These are phyloP conservation scores for Agrilus mali DNA, from an alignment of 2,888 invertebrate species.

Conservation along the genomic window DNA sequence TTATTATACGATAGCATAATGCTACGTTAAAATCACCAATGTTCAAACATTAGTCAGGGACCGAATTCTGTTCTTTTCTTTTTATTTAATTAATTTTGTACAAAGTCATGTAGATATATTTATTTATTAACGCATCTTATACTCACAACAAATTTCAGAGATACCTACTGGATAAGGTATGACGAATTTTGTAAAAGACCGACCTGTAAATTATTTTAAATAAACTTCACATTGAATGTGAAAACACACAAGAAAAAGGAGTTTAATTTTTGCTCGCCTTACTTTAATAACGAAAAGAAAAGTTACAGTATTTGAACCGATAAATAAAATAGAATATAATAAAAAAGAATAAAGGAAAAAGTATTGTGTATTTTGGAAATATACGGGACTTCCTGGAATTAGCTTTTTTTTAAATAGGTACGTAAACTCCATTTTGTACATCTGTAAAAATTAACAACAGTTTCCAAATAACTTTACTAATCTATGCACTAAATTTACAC, in stretches of 20 bases:
- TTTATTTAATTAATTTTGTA: slow-evolving; percentile 27
- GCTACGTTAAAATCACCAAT: slow-evolving; percentile 9
- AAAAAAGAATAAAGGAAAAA: slow-evolving; percentile 6
- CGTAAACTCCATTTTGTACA: slow-evolving; percentile 13
- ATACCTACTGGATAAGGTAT: slow-evolving; percentile 17
- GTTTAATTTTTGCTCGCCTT: too few species aligned
- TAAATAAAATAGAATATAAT: too few species aligned
- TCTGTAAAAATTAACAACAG: slow-evolving; percentile 16
- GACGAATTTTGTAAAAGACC: slow-evolving; percentile 15
- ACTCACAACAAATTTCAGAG: slow-evolving; percentile 35
- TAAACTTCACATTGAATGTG: slow-evolving; percentile 6
- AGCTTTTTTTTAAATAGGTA: slow-evolving; percentile 13
- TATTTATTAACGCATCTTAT: slow-evolving; percentile 36
- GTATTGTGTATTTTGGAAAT: slow-evolving; percentile 11
- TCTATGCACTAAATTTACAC: slow-evolving; percentile 13
- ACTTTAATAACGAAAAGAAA: too few species aligned
- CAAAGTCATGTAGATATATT: slow-evolving; percentile 36
- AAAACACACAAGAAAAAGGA: too few species aligned
- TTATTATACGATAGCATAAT: too few species aligned
- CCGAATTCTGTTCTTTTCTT: slow-evolving; percentile 24
- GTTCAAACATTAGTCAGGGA: slow-evolving; percentile 24
- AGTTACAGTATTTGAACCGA: too few species aligned
- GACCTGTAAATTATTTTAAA: slow-evolving; percentile 27
- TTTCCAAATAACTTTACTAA: slow-evolving; percentile 17
- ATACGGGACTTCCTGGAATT: slow-evolving; percentile 10